phyloP scores from a whole-genome alignment of 2,797 vertebrate genomes.

The Rhyacichthys aspro region DNA sequence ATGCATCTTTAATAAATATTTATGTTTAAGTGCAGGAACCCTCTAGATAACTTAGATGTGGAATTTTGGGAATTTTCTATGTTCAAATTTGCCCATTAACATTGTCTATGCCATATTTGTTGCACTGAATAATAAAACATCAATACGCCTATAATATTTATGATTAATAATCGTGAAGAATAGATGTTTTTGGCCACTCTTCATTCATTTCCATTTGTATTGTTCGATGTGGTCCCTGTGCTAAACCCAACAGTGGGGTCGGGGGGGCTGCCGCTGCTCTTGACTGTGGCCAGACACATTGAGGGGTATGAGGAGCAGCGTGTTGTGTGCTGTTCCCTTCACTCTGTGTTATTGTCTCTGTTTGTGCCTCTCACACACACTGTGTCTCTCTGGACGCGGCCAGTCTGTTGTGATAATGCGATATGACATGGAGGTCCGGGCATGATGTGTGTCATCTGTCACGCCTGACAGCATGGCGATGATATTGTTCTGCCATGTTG shows the following conservation, averaged over 20 bases:
- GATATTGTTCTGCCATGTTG: slow-evolving; percentile 58
- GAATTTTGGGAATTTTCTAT: no score
- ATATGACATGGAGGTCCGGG: slow-evolving; percentile 64
- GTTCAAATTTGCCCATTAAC: no score
- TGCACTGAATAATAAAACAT: no score
- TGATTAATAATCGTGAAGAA: no score
- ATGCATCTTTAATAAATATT: no score
- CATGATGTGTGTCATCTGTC: slow-evolving; percentile 72
- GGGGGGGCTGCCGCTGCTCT: slow-evolving; percentile 29
- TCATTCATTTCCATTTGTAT: no score
- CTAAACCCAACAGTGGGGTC: slow-evolving; percentile 14
- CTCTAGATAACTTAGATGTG: no score
- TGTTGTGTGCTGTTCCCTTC: slow-evolving; percentile 63
- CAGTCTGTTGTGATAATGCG: slow-evolving; percentile 66
- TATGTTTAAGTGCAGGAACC: no score
- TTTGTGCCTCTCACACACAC: slow-evolving; percentile 33
- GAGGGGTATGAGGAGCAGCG: slow-evolving; percentile 61
- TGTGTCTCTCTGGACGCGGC: slow-evolving; percentile 42
- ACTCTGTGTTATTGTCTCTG: slow-evolving; percentile 55
- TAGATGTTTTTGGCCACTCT: no score
- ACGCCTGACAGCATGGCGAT: slow-evolving; percentile 51
- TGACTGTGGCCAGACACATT: slow-evolving; percentile 46
- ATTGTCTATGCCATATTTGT: no score
- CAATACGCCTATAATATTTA: no score
- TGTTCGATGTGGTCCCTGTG: no score